phyloP scores from a whole-genome alignment of 2,113 vertebrate species.

The Limanda limanda region DNA sequence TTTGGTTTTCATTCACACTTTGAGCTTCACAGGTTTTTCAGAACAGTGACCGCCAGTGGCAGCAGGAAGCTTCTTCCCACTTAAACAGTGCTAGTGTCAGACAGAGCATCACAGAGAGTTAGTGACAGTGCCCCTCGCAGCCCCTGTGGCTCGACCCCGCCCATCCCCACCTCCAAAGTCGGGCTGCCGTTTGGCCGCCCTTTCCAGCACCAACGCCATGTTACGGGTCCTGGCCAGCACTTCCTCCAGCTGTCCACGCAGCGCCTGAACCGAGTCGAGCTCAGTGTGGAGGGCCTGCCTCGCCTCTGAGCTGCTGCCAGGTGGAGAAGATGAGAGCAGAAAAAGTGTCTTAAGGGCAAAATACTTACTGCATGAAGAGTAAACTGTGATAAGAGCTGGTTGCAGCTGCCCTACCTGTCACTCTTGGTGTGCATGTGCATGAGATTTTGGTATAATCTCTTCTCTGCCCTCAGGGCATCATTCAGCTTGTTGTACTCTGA shows the following conservation, averaged over 20 bases:
- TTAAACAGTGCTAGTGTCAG: constrained; percentile 37
- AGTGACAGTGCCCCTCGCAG: constrained; percentile 76
- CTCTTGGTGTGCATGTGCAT: constrained; percentile 82
- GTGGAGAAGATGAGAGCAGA: constrained; percentile 4
- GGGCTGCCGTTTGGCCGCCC: constrained; percentile 80
- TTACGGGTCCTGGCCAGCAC: constrained; percentile 89
- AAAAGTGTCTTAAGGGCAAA: background rate
- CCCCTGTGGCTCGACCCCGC: constrained; percentile 87
- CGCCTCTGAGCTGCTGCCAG: constrained; percentile 81
- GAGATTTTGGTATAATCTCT: constrained; percentile 90
- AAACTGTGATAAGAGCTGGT: background rate
- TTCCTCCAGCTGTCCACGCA: constrained; percentile 91
- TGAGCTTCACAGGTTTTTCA: background rate
- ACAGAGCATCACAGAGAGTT: constrained; percentile 68
- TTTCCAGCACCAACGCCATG: constrained; percentile 87
- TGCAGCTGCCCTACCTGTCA: constrained; percentile 83
- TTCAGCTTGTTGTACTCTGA: constrained; percentile 89
- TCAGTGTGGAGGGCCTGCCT: constrained; percentile 87
- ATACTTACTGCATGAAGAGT: background rate
- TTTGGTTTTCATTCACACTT: background rate
- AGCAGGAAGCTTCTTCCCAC: constrained; percentile 53
- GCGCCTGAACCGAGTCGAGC: constrained; percentile 88
- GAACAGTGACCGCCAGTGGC: constrained; percentile 35
- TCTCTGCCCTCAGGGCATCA: constrained; percentile 90
- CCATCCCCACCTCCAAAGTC: constrained; percentile 95